Percentiles rank a stretch among this genome's conserved stretches.
phyloP scores from a whole-genome alignment of 2,888 invertebrate genomes.

The Urechis unicinctus region DNA sequence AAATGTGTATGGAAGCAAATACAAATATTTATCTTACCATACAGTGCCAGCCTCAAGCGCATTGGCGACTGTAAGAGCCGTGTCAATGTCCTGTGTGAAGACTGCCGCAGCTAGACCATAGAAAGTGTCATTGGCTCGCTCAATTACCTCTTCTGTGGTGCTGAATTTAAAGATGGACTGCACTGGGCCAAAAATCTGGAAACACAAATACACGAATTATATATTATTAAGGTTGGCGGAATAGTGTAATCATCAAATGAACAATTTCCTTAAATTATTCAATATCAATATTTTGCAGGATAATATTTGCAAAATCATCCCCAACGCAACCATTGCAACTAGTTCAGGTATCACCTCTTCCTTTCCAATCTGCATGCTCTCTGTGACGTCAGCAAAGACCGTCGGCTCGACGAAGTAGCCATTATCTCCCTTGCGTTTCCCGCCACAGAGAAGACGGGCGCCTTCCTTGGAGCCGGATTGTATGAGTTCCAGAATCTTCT shows the following conservation, averaged over 20 bases:
- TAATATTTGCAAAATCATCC: too few species aligned
- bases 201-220: not conserved
- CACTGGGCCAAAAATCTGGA: slow-evolving; percentile 85
- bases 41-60: slow-evolving; percentile 73
- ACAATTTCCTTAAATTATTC: not conserved
- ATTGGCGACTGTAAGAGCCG: slow-evolving; percentile 68
- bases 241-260: not conserved
- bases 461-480: too few species aligned
- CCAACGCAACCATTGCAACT: too few species aligned
- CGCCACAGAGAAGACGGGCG: too few species aligned
- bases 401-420: slow-evolving; percentile 55
- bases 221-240: not conserved
- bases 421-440: slow-evolving; percentile 49
- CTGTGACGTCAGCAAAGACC: slow-evolving; percentile 52
- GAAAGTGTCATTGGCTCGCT: slow-evolving; percentile 70
- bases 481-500: slow-evolving; percentile 66
- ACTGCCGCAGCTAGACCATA: slow-evolving; percentile 81
- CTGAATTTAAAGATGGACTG: slow-evolving; percentile 79
- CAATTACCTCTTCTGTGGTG: slow-evolving; percentile 73
- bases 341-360: too few species aligned
- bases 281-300: not conserved
- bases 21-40: too few species aligned
- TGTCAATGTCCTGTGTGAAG: slow-evolving; percentile 72
- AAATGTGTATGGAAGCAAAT: too few species aligned
- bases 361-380: slow-evolving; percentile 53